These are phyloP conservation scores for Clarias pachynema DNA, from an alignment of 2,797 vertebrate genomes.

Conservation along the genomic window DNA sequence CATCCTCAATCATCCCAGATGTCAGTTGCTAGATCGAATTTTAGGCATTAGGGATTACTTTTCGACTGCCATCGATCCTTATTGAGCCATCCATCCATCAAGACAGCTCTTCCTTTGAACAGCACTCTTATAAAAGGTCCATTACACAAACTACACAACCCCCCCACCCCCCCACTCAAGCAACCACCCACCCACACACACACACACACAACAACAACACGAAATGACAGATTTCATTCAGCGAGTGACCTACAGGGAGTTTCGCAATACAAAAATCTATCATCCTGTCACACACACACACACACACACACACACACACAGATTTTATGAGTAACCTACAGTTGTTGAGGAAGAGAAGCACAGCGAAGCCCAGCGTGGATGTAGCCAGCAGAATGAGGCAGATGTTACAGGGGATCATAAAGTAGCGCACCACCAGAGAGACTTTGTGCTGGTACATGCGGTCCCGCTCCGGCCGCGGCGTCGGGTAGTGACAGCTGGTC, in stretches of 20 bases:
- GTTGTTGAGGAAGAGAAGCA: constrained; percentile 96
- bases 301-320: constrained; percentile 42
- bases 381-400: constrained; percentile 96
- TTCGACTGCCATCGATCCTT: constrained; percentile 60
- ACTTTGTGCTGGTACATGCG: constrained; percentile 91
- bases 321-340: constrained; percentile 77
- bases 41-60: constrained; percentile 60
- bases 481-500: constrained; percentile 84
- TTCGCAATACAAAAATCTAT: constrained; percentile 7
- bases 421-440: constrained; percentile 93
- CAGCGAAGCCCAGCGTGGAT: constrained; percentile 90
- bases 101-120: constrained; percentile 42
- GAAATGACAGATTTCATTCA: constrained; percentile 35
- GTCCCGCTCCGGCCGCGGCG: constrained; percentile 82
- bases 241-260: constrained; percentile 5
- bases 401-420: constrained; percentile 98
- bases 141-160: constrained; percentile 7
- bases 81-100: constrained; percentile 60
- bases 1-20: constrained; percentile 56
- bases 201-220: constrained; percentile 25
- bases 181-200: constrained; percentile 4
- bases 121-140: constrained; percentile 36
- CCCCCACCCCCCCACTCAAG: not conserved
- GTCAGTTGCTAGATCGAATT: constrained; percentile 57
- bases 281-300: constrained; percentile 32